phyloP scores from a whole-genome alignment of 1,140 invertebrate species.

The Hypothenemus hampei region DNA sequence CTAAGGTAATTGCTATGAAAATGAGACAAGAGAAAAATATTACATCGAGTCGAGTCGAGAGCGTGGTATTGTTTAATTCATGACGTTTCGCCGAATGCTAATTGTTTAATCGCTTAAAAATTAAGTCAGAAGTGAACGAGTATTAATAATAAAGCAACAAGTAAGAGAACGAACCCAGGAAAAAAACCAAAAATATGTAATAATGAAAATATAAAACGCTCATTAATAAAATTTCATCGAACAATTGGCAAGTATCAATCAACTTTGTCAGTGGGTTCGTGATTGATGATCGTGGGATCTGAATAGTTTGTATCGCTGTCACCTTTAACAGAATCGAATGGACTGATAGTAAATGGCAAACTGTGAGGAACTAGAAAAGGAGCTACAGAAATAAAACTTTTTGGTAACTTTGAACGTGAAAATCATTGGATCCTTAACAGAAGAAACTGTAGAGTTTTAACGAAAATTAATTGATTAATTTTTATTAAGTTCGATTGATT shows the following conservation, averaged over 20 bases:
- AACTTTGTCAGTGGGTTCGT: neutral
- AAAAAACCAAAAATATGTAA: neutral
- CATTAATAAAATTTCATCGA: conserved; percentile 9
- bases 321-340: no score
- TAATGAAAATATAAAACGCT: conserved; percentile 5
- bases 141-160: neutral
- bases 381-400: no score
- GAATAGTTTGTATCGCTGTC: conserved; percentile 4
- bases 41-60: neutral
- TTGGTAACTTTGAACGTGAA: no score
- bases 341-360: no score
- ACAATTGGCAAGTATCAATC: conserved; percentile 9
- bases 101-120: neutral
- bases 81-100: neutral
- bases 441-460: no score
- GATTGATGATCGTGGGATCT: conserved; percentile 6
- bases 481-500: no score
- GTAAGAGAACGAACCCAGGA: neutral
- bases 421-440: no score
- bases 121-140: neutral
- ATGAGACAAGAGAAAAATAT: conserved; percentile 4
- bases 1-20: conserved; percentile 13
- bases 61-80: conserved; percentile 1
- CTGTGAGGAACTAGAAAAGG: no score
- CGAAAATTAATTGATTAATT: no score